Evolutionary conservation across 2,113 vertebrate genomes (phyloP), one percentile per base, ranked within the genome.

Genomic region (Ifrita kowaldi): DNA sequence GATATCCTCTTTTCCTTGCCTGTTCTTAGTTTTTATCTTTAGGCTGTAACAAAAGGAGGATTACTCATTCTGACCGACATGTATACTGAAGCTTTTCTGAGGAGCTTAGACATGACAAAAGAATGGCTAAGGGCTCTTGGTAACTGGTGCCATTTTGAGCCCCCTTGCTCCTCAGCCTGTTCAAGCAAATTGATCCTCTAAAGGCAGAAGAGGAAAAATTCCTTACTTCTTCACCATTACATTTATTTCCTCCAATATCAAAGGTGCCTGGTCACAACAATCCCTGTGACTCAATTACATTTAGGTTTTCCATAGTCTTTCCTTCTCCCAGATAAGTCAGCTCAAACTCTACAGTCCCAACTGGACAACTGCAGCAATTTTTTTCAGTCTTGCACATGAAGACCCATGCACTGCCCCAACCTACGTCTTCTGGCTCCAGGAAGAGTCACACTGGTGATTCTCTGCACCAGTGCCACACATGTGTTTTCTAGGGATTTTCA

Each of bases 21-120:
- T 0, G 0, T 35, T 88, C 59, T 77, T 90, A 70, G 65, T 86
- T 95, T 94, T 90, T 78, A 57, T 78, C 60, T 88, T 85, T 24
- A 92, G 37, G 22, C 52, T 89, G 16, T 41, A 81, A 86, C 73
- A 92, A 93, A 94, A 86, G 52, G 32, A 77, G 37, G 65, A 78
- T 93, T 95, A 56, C 27, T 90, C 76, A 82, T 90, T 82, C 56
- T 84, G 49, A 83, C 33, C 32, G 23, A 37, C 27, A n/a, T 1
- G 17, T 22, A 75, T 8, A 49, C 64, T 47, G 21, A 92, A 87
- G 64, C 32, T 96, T 84, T 78, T 75, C 73, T 89, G 73, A 93
- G 32, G 33, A 94, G 68, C 60, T 92, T 70, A 90, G 68, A 65
- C 22, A 30, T 10, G 28, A 63, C 3, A 44, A 93, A 71, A 68